Evolutionary conservation across 1,140 invertebrate genomes (phyloP).

Genomic region (Metopolophium dirhodum): DNA sequence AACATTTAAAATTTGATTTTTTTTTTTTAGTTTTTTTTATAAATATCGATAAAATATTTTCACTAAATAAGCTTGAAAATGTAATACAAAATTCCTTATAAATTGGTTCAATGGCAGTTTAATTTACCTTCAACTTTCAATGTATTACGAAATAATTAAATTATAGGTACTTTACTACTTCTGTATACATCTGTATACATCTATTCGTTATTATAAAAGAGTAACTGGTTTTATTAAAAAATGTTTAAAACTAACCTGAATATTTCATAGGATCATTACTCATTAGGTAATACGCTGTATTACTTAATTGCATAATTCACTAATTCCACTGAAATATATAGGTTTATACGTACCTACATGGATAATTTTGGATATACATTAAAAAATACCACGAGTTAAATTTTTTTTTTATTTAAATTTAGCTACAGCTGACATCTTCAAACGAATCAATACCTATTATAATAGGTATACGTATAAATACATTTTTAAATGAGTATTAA

Average conservation of each 20-base stretch:
- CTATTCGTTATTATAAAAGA: background rate
- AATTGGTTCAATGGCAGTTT: background rate
- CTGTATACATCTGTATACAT: too few relatives aligned
- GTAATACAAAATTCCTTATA: too few relatives aligned
- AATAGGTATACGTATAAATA: background rate
- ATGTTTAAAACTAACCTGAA: background rate
- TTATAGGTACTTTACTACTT: background rate
- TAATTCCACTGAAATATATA: background rate
- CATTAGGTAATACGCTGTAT: background rate
- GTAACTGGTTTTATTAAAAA: slow-evolving; percentile 23
- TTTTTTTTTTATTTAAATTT: background rate
- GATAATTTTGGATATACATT: background rate
- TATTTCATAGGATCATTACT: background rate
- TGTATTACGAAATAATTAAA: background rate
- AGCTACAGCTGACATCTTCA: background rate
- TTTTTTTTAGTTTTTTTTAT: too few relatives aligned
- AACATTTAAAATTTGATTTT: too few relatives aligned
- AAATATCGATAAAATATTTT: too few relatives aligned
- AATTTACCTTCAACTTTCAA: background rate
- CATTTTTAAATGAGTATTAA: background rate
- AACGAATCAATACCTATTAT: background rate
- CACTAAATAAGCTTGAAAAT: too few relatives aligned
- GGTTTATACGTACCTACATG: too few relatives aligned
- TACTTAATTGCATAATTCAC: background rate
- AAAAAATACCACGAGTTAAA: background rate